Conservation (phyloP, 2,113 vertebrate genomes). For the Chaenocephalus aceratus region DNA sequence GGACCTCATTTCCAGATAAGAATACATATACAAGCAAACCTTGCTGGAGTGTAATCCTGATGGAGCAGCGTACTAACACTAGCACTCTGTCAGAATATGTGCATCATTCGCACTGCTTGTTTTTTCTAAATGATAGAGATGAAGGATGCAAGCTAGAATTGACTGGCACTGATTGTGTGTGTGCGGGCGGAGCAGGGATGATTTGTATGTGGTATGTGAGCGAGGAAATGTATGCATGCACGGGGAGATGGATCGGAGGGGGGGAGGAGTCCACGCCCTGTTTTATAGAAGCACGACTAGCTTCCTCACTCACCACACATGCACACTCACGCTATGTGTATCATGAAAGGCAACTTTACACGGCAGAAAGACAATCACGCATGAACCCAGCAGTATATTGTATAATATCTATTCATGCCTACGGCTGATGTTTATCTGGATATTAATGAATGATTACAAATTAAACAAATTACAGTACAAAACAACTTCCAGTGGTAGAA, state of each 20-base stretch:
- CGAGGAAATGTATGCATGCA: conserved; percentile 31
- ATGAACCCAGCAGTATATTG: conserved; percentile 8
- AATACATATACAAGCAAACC: conserved; percentile 2
- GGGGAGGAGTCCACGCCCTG: conserved; percentile 15
- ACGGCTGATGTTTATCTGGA: conserved; percentile 14
- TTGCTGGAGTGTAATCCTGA: conserved; percentile 13
- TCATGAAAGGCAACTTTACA: conserved; percentile 40
- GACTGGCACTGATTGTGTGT: not conserved
- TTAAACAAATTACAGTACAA: conserved; percentile 24
- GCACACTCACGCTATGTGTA: not conserved
- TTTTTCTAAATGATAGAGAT: conserved; percentile 27
- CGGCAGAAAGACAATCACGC: conserved; percentile 23
- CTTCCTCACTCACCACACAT: conserved; percentile 12
- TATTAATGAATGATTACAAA: conserved; percentile 45
- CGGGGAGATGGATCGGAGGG: not conserved
- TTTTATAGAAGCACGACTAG: conserved; percentile 36
- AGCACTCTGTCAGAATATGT: conserved; percentile 30
- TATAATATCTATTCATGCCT: conserved; percentile 14
- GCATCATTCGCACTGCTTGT: conserved; percentile 31
- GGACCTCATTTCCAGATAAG: conserved; percentile 37
- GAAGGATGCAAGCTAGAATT: not conserved
- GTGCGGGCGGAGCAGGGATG: not conserved
- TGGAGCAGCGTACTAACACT: conserved; percentile 27
- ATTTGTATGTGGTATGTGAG: conserved; percentile 13
- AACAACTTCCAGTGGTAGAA: conserved; percentile 7